These are phyloP conservation scores for Nesogale talazaci DNA, from an alignment of 2,113 vertebrate species.

Conservation along the genomic window DNA sequence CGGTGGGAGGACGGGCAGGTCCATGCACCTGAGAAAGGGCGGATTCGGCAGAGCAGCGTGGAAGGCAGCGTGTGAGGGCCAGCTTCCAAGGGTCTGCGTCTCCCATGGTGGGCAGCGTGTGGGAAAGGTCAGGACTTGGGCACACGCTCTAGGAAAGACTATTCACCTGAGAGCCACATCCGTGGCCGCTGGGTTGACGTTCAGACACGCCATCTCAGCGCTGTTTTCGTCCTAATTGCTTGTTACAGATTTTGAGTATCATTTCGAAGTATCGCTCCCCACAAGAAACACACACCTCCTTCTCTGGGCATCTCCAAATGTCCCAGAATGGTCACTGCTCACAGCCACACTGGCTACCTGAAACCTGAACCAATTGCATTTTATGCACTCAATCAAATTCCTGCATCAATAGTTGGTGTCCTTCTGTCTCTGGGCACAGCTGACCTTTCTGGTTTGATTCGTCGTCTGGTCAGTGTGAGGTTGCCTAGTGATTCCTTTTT, in stretches of 20 bases:
- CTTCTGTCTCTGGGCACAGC: neutral
- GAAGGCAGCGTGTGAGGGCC: neutral
- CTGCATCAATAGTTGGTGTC: neutral
- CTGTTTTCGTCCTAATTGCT: fast-evolving
- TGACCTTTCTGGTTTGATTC: neutral
- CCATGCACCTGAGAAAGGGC: neutral
- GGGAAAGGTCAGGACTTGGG: too few species aligned
- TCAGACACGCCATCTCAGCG: neutral
- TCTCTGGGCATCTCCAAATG: neutral
- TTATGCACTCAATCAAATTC: neutral
- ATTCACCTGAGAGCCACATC: neutral
- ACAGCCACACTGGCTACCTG: neutral
- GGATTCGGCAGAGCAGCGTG: neutral
- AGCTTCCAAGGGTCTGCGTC: neutral
- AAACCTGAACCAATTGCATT: neutral
- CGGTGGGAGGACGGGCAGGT: neutral
- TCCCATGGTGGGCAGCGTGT: neutral
- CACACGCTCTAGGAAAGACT: neutral
- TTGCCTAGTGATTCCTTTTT: neutral
- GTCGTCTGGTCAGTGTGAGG: neutral
- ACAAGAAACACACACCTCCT: neutral
- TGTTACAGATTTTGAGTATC: neutral
- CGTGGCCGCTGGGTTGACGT: neutral
- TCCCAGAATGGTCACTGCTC: neutral
- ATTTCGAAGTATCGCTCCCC: neutral